Conservation (phyloP, 2,888 invertebrate species). For the Temnothorax rugatulus region DNA sequence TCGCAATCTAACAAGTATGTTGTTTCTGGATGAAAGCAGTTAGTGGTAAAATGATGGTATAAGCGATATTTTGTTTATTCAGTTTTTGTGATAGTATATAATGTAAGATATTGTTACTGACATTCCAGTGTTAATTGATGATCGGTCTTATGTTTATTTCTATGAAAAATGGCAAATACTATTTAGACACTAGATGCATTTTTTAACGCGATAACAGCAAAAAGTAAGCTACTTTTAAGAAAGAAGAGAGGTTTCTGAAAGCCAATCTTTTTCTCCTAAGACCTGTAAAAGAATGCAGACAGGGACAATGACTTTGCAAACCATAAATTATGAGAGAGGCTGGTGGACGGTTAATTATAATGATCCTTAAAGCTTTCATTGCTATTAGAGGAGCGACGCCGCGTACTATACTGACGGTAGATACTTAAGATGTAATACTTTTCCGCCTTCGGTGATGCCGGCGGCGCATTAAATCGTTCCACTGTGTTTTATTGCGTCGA, state of each 20-base stretch:
- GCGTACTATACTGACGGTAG: slow-evolving; percentile 29
- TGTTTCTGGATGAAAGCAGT: background rate
- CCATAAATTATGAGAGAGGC: slow-evolving; percentile 30
- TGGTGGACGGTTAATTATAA: slow-evolving; percentile 44
- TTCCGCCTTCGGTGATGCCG: slow-evolving; percentile 37
- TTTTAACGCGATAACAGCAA: background rate
- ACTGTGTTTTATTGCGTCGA: slow-evolving; percentile 43
- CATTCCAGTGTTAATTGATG: background rate
- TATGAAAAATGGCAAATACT: background rate
- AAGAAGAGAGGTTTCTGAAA: background rate
- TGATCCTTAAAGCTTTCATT: slow-evolving; percentile 48
- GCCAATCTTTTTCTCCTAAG: background rate
- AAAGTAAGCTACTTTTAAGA: background rate
- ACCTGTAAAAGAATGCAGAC: background rate
- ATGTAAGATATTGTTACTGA: background rate
- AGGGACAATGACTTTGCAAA: slow-evolving; percentile 36
- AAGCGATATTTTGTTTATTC: background rate
- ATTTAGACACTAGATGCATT: background rate
- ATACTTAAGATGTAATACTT: slow-evolving; percentile 45
- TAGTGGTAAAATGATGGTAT: background rate
- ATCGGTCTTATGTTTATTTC: background rate
- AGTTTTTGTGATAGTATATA: background rate
- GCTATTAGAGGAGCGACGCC: slow-evolving; percentile 18
- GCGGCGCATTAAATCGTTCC: slow-evolving; percentile 40
- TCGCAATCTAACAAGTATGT: background rate